Evolutionary conservation across 2,888 invertebrate genomes (phyloP).

Genomic region (Microchrysa polita): DNA sequence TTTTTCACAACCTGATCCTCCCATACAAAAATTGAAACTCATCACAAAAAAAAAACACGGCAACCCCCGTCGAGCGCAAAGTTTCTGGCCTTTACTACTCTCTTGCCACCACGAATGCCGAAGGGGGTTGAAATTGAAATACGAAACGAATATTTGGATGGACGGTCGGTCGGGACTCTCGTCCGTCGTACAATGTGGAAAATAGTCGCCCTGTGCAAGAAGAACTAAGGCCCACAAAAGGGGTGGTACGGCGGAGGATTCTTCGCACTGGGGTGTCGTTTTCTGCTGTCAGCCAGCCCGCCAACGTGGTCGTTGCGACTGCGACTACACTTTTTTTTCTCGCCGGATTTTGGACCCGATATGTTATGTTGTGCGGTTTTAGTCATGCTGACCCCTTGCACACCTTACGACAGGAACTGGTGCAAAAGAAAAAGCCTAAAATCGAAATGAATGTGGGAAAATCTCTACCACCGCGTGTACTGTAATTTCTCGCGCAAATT

Average conservation of each 20-base stretch:
- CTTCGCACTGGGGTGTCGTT: conserved; percentile 9
- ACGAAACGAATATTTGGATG: conserved; percentile 6
- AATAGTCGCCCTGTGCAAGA: background rate
- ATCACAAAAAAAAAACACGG: conserved; percentile 1
- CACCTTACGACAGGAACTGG: conserved; percentile 9
- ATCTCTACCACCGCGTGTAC: conserved; percentile 21
- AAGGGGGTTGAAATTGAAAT: conserved; percentile 37
- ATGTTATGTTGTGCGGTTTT: no score
- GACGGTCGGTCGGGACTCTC: background rate
- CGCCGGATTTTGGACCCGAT: background rate
- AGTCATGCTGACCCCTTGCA: conserved; percentile 21
- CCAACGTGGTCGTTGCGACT: conserved; percentile 12
- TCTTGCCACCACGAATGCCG: background rate
- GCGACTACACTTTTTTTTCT: background rate
- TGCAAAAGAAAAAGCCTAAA: no score
- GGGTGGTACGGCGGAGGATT: conserved; percentile 16
- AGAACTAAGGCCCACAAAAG: no score
- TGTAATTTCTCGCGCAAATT: conserved; percentile 9
- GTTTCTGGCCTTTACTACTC: conserved; percentile 16
- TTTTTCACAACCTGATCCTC: no score
- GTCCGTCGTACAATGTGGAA: background rate
- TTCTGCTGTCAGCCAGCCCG: conserved; percentile 10
- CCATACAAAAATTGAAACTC: no score
- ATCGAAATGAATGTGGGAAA: conserved; percentile 27
- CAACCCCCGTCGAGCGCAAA: conserved; percentile 18